These are phyloP conservation scores for Neoarius graeffei DNA, from an alignment of 2,113 vertebrate genomes.

Conservation along the genomic window DNA sequence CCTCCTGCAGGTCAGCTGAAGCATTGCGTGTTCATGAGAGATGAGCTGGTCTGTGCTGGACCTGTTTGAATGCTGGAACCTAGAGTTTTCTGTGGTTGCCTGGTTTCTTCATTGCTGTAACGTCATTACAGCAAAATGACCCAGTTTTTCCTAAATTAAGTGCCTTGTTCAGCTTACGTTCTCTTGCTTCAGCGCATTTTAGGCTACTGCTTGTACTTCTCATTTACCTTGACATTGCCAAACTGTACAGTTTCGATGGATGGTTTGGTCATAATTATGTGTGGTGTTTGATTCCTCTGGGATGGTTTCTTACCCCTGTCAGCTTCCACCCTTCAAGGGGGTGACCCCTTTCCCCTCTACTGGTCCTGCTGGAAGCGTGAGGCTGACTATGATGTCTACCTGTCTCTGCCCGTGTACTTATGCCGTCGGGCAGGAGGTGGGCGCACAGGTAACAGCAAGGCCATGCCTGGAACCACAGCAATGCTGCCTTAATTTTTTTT, in stretches of 20 bases:
- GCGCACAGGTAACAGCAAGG: conserved; percentile 73
- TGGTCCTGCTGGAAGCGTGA: conserved; percentile 83
- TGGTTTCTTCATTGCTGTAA: conserved; percentile 10
- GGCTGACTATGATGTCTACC: conserved; percentile 81
- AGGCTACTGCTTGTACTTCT: not conserved
- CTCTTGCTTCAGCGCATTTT: not conserved
- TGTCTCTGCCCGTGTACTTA: conserved; percentile 79
- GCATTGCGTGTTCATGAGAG: not conserved
- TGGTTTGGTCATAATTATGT: conserved; percentile 33
- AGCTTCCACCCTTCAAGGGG: conserved; percentile 77
- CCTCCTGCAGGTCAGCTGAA: conserved; percentile 38
- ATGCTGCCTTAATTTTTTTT: conserved; percentile 49
- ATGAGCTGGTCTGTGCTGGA: not conserved
- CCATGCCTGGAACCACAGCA: conserved; percentile 54
- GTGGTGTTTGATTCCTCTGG: conserved; percentile 60
- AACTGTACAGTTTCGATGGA: conserved; percentile 5
- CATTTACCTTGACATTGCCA: not conserved
- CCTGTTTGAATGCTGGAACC: not conserved
- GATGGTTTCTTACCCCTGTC: conserved; percentile 64
- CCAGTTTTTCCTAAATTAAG: not conserved
- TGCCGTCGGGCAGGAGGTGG: conserved; percentile 78
- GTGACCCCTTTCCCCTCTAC: conserved; percentile 78
- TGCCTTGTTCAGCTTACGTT: not conserved
- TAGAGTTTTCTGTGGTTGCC: conserved; percentile 5
- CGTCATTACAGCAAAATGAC: not conserved